Evolutionary conservation across 2,888 invertebrate genomes (phyloP), one percentile per base, ranked within the genome.

Genomic region (Lobophora halterata): DNA sequence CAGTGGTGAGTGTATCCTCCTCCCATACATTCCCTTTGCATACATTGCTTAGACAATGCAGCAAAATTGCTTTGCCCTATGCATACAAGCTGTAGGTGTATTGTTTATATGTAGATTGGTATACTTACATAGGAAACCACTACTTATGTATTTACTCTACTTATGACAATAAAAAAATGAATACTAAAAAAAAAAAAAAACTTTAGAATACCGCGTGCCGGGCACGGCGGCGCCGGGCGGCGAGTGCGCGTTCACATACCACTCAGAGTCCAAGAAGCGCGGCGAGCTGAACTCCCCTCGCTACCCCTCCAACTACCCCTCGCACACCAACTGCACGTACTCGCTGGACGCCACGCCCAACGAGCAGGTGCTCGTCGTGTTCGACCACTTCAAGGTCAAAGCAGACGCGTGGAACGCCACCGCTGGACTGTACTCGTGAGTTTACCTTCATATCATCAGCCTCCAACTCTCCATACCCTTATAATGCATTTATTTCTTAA

Each of bases 251-350:
- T 98, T 98, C 77, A 94, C 95, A 5, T 98, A 98, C 85, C 91
- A 92, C 58, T 96, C 96, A 72, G 92, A 93, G 56, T 94, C 95
- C 21, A 92, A 93, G 70, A 96, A 96, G 78, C 92, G 92, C 43
- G 97, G 97, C 30, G 96, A 96, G 71, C 95, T 98, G 79, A 98
- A 98, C 86, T 97, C 97, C 33, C 98, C 98, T 10, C 92, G 97
- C 46, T 97, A 97, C 90, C 98, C 98, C 67, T 95, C 97, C 70
- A 96, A 97, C 88, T 99, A 99, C 89, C 98, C 98, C 51, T 95
- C 97, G 67, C 94, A 93, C 78, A 97, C 95, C 54, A 96, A 96
- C 88, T 98, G 98, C 89, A 95, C 96, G 46, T 99, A 96, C 89
- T 90, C 93, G 66, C 96, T 98, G 81, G 88, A 93, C 63, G 95